Conservation (phyloP, 35 echinoderm and acorn worm species). For the Apostichopus japonicus region DNA sequence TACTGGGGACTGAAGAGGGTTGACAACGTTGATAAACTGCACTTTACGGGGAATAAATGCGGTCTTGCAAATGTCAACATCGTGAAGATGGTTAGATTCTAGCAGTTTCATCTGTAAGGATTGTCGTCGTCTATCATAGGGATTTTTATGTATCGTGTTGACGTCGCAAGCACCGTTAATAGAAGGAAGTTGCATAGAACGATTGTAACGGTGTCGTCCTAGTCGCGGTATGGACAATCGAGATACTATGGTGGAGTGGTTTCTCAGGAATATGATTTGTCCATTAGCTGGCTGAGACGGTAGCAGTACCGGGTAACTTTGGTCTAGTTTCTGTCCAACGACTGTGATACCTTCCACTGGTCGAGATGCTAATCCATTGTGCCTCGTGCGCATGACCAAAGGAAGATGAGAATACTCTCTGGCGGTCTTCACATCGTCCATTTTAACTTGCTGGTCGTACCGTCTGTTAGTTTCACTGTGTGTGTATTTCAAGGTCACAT, state of each 20-base stretch:
- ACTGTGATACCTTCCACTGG: slow-evolving; percentile 33
- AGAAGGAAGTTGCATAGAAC: not conserved
- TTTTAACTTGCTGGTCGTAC: not conserved
- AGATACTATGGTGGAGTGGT: not conserved
- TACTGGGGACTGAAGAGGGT: not conserved
- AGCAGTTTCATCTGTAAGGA: slow-evolving; percentile 43
- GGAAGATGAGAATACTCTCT: slow-evolving; percentile 36
- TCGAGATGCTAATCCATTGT: slow-evolving; percentile 31
- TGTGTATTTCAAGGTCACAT: slow-evolving; percentile 47
- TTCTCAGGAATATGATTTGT: slow-evolving; percentile 19
- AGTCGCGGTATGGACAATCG: not conserved
- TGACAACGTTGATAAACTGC: slow-evolving; percentile 55
- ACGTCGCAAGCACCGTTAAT: not conserved
- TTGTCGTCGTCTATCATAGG: not conserved
- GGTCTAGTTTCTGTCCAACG: slow-evolving; percentile 30
- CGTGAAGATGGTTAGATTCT: slow-evolving; percentile 54
- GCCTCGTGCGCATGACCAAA: slow-evolving; percentile 26
- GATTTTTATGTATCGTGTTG: not conserved
- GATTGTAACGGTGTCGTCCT: not conserved
- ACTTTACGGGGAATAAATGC: slow-evolving; percentile 33
- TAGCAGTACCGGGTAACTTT: not conserved
- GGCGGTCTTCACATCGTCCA: not conserved
- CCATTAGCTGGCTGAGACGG: not conserved
- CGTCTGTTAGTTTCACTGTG: not conserved
- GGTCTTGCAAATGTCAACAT: slow-evolving; percentile 25